phyloP scores from a whole-genome alignment of 2,113 vertebrate species.

The Hemichromis elongatus region DNA sequence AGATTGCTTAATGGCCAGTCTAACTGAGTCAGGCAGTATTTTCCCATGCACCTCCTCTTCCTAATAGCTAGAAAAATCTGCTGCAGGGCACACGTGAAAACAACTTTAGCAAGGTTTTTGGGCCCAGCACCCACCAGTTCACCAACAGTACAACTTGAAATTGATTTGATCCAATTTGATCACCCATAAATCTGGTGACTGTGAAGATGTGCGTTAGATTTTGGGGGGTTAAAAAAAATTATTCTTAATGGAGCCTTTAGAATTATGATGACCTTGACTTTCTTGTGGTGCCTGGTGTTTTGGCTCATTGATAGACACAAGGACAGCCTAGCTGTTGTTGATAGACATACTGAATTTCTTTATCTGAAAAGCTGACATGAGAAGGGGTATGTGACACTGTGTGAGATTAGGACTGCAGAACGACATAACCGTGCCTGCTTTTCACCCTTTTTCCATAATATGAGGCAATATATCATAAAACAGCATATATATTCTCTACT shows the following conservation, averaged over 20 bases:
- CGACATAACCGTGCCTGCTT: neutral
- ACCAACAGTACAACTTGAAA: neutral
- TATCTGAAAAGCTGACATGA: neutral
- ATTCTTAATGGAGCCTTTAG: neutral
- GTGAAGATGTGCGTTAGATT: neutral
- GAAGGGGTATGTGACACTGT: neutral
- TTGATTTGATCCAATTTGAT: neutral
- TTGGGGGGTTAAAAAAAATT: accelerated
- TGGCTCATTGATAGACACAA: neutral
- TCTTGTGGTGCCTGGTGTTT: neutral
- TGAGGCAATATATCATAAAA: neutral
- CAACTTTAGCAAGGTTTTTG: neutral
- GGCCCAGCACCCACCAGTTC: neutral
- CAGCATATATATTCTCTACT: neutral
- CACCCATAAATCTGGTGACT: neutral
- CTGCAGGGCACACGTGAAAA: neutral
- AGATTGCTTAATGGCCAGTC: neutral
- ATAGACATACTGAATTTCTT: neutral
- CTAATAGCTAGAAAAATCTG: neutral
- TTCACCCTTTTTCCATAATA: neutral
- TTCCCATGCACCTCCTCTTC: neutral
- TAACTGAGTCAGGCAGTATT: neutral
- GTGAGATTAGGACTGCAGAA: neutral
- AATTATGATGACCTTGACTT: neutral
- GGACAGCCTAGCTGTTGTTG: neutral